A percentile compares a stretch with the other conserved stretches of the same genome.
phyloP scores from a whole-genome alignment of 2,113 vertebrate genomes.

The Phyllostomus hastatus region DNA sequence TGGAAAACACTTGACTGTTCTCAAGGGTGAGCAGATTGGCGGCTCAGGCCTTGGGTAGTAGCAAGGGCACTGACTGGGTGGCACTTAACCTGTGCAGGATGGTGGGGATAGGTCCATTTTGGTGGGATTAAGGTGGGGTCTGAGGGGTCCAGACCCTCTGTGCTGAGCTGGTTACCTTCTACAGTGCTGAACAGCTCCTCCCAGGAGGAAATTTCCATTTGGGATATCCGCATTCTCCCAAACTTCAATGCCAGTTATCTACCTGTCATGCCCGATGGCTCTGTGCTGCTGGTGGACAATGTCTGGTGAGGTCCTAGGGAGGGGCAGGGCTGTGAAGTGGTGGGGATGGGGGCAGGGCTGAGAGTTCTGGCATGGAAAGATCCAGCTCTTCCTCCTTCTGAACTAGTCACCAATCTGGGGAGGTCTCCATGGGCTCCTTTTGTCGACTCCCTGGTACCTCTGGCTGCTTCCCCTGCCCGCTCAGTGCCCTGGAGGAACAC shows the following conservation, averaged over 20 bases:
- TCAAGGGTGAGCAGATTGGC: conserved; percentile 84
- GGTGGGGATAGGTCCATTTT: background rate
- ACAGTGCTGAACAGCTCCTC: conserved; percentile 89
- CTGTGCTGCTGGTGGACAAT: conserved; percentile 90
- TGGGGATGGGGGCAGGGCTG: background rate
- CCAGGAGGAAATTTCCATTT: conserved; percentile 87
- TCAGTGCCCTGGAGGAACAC: conserved; percentile 90
- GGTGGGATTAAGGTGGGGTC: background rate
- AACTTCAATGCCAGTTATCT: conserved; percentile 92
- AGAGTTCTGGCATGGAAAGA: background rate
- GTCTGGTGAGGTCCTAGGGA: conserved; percentile 83
- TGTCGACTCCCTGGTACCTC: conserved; percentile 82
- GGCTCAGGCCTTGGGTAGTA: background rate
- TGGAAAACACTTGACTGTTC: conserved; percentile 88
- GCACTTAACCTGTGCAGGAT: background rate
- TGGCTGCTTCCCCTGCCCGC: conserved; percentile 84
- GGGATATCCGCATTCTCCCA: conserved; percentile 88
- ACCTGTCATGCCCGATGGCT: conserved; percentile 92
- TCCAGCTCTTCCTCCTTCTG: background rate
- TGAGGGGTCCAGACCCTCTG: background rate
- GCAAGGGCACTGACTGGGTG: background rate
- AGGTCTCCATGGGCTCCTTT: conserved; percentile 89
- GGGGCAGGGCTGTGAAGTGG: background rate
- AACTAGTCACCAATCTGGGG: conserved; percentile 89
- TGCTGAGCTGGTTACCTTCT: background rate